phyloP scores from a whole-genome alignment of 92 coral and sea anemone genomes.

The Phenganax marumi region DNA sequence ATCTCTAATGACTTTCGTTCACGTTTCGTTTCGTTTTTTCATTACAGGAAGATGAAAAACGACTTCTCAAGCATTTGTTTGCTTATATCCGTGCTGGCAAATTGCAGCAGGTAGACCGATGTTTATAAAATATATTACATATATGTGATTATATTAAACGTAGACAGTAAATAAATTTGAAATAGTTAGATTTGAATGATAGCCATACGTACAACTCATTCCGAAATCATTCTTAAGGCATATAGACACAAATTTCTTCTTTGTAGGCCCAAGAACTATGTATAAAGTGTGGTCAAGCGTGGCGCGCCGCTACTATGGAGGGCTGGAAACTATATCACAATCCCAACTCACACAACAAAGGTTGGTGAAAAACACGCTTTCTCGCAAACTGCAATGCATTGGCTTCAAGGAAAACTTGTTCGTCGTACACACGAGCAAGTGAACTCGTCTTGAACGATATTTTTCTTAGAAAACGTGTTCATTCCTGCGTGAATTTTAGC shows the following conservation, averaged over 20 bases:
- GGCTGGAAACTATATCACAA: constrained; percentile 96
- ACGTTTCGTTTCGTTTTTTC: neutral
- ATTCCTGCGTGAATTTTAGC: too few relatives aligned
- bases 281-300: constrained; percentile 81
- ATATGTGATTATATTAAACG: neutral
- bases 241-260: neutral
- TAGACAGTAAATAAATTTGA: too few relatives aligned
- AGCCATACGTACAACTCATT: neutral
- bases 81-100: constrained; percentile 91
- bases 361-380: constrained; percentile 25
- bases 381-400: neutral
- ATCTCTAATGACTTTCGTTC: neutral
- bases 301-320: constrained; percentile 93
- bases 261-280: constrained; percentile 80
- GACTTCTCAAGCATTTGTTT: constrained; percentile 82
- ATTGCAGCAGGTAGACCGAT: constrained; percentile 66
- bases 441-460: too few relatives aligned
- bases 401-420: too few relatives aligned
- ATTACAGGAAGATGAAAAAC: constrained; percentile 87
- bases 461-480: too few relatives aligned
- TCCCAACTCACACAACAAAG: constrained; percentile 73
- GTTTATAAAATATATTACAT: neutral
- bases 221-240: neutral
- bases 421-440: too few relatives aligned
- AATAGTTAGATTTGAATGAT: neutral